A percentile compares a stretch with the other conserved stretches of the same genome.
Evolutionary conservation across 2,888 invertebrate species (phyloP).

Genomic region (Acanthosoma haemorrhoidale): DNA sequence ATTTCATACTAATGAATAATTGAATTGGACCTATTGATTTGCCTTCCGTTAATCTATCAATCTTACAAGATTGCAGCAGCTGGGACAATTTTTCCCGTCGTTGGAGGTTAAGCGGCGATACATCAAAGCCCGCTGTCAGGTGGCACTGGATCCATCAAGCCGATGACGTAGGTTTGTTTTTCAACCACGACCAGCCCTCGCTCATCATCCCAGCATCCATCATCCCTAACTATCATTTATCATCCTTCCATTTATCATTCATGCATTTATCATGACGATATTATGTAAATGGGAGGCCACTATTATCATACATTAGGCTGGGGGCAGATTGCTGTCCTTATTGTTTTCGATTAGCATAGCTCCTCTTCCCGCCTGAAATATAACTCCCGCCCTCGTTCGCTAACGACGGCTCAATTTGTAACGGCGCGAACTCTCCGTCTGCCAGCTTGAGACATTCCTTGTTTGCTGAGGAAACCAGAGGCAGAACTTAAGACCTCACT

Average conservation of each 20-base stretch:
- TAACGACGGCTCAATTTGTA: conserved; percentile 7
- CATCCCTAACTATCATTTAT: not conserved
- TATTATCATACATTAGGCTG: conserved; percentile 13
- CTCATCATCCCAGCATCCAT: not conserved
- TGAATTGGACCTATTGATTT: no score
- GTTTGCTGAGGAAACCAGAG: no score
- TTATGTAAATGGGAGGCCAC: not conserved
- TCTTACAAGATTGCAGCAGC: no score
- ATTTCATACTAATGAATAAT: no score
- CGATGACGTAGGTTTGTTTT: conserved; percentile 5
- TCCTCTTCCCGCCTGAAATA: no score
- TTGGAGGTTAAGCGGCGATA: no score
- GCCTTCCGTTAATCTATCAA: no score
- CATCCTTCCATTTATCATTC: conserved; percentile 8
- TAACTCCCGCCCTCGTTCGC: no score
- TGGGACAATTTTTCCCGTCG: not conserved
- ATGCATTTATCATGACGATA: conserved; percentile 9
- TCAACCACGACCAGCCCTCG: not conserved
- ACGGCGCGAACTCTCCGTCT: not conserved
- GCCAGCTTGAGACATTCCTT: no score
- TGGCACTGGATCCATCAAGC: no score
- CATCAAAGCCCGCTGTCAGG: not conserved
- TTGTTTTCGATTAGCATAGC: conserved; percentile 15
- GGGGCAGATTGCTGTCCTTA: conserved; percentile 11
- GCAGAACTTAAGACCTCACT: no score